These are phyloP conservation scores for Dendrophyllia cribrosa DNA, from an alignment of 64 coral and sea anemone genomes.

Conservation along the genomic window DNA sequence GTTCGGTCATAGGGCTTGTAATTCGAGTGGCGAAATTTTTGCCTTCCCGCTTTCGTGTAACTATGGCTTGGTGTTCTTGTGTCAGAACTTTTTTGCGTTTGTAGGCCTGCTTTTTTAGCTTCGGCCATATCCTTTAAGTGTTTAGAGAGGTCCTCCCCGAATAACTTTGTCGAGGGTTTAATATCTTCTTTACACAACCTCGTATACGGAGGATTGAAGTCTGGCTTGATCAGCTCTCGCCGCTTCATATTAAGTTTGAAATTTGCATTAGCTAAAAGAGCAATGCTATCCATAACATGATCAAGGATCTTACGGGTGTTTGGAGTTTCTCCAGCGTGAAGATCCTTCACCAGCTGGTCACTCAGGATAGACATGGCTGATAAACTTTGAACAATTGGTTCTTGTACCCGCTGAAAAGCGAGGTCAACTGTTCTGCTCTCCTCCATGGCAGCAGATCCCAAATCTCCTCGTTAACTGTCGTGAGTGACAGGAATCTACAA, in stretches of 20 bases:
- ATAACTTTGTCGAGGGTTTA: too few relatives aligned
- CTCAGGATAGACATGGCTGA: constrained; percentile 16
- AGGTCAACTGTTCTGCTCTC: constrained; percentile 42
- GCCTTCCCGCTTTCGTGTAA: neutral
- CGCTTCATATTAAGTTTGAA: too few relatives aligned
- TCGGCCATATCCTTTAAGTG: constrained; percentile 43
- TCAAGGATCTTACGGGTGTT: constrained; percentile 16
- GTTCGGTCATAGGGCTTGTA: constrained; percentile 40
- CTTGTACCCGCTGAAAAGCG: constrained; percentile 51
- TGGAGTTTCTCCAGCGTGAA: neutral
- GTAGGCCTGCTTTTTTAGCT: constrained; percentile 18
- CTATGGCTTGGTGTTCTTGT: neutral
- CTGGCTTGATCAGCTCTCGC: constrained; percentile 42
- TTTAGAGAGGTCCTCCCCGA: too few relatives aligned
- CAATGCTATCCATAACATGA: constrained; percentile 47
- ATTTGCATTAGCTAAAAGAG: too few relatives aligned
- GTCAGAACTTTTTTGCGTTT: constrained; percentile 39
- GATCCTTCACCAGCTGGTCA: constrained; percentile 15
- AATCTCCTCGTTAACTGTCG: constrained; percentile 56
- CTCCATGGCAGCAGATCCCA: constrained; percentile 20
- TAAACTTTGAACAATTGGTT: constrained; percentile 29
- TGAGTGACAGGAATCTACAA: constrained; percentile 37
- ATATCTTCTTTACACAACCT: constrained; percentile 40
- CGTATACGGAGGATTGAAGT: constrained; percentile 44
- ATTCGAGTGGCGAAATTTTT: neutral